Evolutionary conservation across 2,888 invertebrate genomes (phyloP).

Genomic region (Erebia palarica): DNA sequence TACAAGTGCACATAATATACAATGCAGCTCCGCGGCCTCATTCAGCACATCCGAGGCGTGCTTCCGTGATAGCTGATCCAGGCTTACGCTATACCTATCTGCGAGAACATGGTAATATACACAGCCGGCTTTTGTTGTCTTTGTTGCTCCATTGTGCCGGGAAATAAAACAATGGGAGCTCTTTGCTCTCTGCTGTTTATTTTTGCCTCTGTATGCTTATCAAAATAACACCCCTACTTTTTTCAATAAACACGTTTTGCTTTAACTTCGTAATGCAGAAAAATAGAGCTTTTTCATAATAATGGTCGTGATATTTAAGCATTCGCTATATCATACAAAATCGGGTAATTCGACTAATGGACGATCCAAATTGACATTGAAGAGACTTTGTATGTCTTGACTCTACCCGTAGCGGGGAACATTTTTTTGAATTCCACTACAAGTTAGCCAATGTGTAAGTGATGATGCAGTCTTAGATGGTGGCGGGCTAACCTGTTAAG

Average conservation of each 20-base stretch:
- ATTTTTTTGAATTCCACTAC: no score
- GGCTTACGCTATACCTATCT: slow-evolving; percentile 13
- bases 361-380: no score
- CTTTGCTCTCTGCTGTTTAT: slow-evolving; percentile 5
- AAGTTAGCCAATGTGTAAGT: no score
- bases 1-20: slow-evolving; percentile 17
- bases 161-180: slow-evolving; percentile 18
- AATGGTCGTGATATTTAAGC: no score
- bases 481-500: no score
- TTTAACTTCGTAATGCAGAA: not conserved
- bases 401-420: no score
- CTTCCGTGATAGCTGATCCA: slow-evolving; percentile 32
- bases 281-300: no score
- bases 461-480: no score
- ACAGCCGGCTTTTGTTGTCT: slow-evolving; percentile 23
- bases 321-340: no score
- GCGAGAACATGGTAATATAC: slow-evolving; percentile 19
- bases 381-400: no score
- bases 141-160: slow-evolving; percentile 10
- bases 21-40: slow-evolving; percentile 3
- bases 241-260: slow-evolving; percentile 11
- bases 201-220: slow-evolving; percentile 14
- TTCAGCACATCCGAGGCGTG: slow-evolving; percentile 27
- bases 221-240: slow-evolving; percentile 7
- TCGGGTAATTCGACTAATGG: no score